Evolutionary conservation across 1,140 invertebrate genomes (phyloP).

Genomic region (Harpegnathos saltator): DNA sequence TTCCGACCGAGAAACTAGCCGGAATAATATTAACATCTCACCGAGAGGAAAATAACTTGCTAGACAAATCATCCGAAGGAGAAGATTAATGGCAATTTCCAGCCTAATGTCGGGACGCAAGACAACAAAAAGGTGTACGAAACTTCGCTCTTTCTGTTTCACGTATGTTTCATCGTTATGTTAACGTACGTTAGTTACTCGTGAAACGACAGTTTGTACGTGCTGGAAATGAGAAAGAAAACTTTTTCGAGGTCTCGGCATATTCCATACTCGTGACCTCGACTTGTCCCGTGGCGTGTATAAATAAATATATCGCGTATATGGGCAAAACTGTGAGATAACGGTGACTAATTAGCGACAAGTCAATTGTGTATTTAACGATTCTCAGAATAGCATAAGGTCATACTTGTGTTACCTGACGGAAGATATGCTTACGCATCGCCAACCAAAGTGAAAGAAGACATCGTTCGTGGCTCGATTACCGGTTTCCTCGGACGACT

Average conservation of each 20-base stretch:
- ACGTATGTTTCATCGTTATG: not conserved
- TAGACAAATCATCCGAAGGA: conserved; percentile 42
- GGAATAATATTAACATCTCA: not conserved
- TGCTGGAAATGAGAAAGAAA: conserved; percentile 4
- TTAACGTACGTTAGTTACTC: conserved; percentile 25
- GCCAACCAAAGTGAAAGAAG: not conserved
- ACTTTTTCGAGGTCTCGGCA: not conserved
- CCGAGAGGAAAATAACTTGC: conserved; percentile 13
- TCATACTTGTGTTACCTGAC: conserved; percentile 6
- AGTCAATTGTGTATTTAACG: conserved; percentile 11
- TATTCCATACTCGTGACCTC: not conserved
- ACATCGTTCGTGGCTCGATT: too few species aligned
- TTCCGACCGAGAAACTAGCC: not conserved
- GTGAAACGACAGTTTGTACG: conserved; percentile 24
- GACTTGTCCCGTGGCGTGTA: not conserved
- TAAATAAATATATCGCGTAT: conserved; percentile 19
- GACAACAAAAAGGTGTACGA: conserved; percentile 19
- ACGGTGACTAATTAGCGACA: conserved; percentile 52
- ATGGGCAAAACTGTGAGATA: not conserved
- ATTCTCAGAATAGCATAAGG: conserved; percentile 38
- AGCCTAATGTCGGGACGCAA: conserved; percentile 4
- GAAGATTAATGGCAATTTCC: conserved; percentile 34
- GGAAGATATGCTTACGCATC: not conserved
- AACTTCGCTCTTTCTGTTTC: not conserved
- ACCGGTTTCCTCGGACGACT: too few species aligned